Evolutionary conservation across 2,797 vertebrate genomes (phyloP).

Genomic region (Leuciscus waleckii): DNA sequence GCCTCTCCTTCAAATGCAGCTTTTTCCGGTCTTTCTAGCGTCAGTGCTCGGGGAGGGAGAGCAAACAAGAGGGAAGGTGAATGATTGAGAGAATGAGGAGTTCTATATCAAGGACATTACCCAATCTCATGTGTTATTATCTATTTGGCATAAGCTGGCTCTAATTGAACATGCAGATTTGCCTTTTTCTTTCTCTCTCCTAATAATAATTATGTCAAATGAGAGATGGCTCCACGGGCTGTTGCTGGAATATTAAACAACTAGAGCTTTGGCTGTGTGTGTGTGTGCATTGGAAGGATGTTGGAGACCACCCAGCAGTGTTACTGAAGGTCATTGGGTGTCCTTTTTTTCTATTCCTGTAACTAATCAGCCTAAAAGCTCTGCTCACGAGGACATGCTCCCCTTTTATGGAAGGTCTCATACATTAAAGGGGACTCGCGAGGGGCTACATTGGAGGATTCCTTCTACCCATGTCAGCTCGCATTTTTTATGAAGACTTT

Average conservation of each 20-base stretch:
- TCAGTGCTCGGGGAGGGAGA: background rate
- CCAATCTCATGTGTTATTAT: slow-evolving; percentile 74
- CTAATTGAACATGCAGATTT: slow-evolving; percentile 82
- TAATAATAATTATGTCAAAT: slow-evolving; percentile 80
- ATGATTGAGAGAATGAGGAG: slow-evolving; percentile 51
- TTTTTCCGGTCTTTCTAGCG: slow-evolving; percentile 44
- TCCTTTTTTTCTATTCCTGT: slow-evolving; percentile 79
- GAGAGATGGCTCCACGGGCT: slow-evolving; percentile 67
- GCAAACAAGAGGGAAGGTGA: background rate
- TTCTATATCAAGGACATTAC: slow-evolving; percentile 77
- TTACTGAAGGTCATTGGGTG: slow-evolving; percentile 79
- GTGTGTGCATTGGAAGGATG: slow-evolving; percentile 38
- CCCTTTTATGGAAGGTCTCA: slow-evolving; percentile 83
- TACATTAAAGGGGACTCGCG: slow-evolving; percentile 80
- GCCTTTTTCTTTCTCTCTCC: slow-evolving; percentile 69
- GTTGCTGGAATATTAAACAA: slow-evolving; percentile 73
- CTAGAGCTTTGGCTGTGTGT: slow-evolving; percentile 57
- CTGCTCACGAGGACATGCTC: slow-evolving; percentile 81
- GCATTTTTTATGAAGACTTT: slow-evolving; percentile 87
- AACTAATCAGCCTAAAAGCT: slow-evolving; percentile 90
- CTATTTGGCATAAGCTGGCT: slow-evolving; percentile 71
- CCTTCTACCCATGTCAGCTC: slow-evolving; percentile 84
- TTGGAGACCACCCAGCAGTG: slow-evolving; percentile 66
- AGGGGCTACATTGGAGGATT: slow-evolving; percentile 74
- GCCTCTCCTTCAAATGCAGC: background rate